Evolutionary conservation across 2,113 vertebrate species (phyloP).

Genomic region (Phalacrocorax carbo): DNA sequence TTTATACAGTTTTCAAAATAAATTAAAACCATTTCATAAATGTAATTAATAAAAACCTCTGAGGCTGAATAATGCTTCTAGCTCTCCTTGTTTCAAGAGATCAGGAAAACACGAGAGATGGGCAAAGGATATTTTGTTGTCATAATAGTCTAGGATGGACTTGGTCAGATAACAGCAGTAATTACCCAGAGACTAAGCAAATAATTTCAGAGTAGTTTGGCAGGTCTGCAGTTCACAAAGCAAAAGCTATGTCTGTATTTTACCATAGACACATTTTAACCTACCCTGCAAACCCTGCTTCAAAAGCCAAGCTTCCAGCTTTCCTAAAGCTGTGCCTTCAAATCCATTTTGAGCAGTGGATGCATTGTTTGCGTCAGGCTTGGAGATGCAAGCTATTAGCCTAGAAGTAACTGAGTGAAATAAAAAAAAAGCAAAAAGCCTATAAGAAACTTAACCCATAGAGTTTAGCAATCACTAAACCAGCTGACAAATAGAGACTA

Average conservation of each 20-base stretch:
- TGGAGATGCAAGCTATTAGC: neutral
- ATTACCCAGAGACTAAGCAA: slow-evolving; percentile 8
- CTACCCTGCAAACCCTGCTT: neutral
- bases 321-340: neutral
- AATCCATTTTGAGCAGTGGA: neutral
- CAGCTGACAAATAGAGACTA: neutral
- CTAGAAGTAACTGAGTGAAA: neutral
- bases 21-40: neutral
- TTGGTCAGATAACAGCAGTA: neutral
- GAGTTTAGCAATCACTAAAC: slow-evolving; percentile 8
- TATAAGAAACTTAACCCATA: neutral
- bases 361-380: neutral
- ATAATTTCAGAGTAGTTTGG: neutral
- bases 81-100: neutral
- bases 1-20: neutral
- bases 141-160: neutral
- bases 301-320: neutral
- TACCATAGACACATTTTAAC: neutral
- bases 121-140: neutral
- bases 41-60: neutral
- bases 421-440: neutral
- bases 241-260: neutral
- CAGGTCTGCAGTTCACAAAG: neutral
- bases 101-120: neutral
- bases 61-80: neutral